phyloP scores from a whole-genome alignment of 30 jellyfish, hydroid and myxozoan species.

The Turritopsis dohrnii region DNA sequence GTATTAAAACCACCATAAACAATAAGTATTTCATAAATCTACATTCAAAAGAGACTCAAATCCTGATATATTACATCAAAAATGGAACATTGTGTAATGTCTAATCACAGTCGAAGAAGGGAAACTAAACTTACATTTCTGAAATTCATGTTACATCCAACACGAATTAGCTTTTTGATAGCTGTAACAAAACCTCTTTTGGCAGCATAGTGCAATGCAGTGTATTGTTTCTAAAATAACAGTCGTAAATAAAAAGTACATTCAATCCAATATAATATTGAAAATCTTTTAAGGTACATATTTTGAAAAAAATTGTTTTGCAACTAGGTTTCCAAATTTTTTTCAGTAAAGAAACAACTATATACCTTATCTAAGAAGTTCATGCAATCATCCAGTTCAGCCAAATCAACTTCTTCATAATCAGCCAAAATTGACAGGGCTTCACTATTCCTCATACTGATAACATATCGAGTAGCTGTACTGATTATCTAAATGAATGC shows the following conservation, averaged over 20 bases:
- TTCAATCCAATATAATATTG: not conserved
- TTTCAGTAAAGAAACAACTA: slow-evolving; percentile 2
- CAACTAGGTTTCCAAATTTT: not conserved
- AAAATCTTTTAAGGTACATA: not conserved
- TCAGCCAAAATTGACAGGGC: slow-evolving; percentile 33
- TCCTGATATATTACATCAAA: too few relatives aligned
- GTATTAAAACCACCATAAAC: not conserved
- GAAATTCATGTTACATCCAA: slow-evolving; percentile 6
- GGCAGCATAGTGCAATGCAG: slow-evolving; percentile 35
- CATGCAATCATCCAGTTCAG: slow-evolving; percentile 10
- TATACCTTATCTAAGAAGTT: slow-evolving; percentile 29
- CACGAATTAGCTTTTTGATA: slow-evolving; percentile 7
- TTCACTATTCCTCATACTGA: slow-evolving; percentile 29
- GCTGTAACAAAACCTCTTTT: slow-evolving; percentile 24
- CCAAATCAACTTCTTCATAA: slow-evolving; percentile 25
- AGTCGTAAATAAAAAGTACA: not conserved
- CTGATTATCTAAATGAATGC: slow-evolving; percentile 6
- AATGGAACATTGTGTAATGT: too few relatives aligned
- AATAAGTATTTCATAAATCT: not conserved
- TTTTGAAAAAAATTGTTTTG: not conserved
- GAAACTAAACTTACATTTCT: slow-evolving; percentile 14
- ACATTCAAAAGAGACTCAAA: not conserved
- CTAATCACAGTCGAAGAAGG: not conserved
- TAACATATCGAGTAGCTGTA: not conserved
- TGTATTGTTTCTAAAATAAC: not conserved